phyloP scores from a whole-genome alignment of 23 tunicate genomes.

The Halocynthia roretzi region DNA sequence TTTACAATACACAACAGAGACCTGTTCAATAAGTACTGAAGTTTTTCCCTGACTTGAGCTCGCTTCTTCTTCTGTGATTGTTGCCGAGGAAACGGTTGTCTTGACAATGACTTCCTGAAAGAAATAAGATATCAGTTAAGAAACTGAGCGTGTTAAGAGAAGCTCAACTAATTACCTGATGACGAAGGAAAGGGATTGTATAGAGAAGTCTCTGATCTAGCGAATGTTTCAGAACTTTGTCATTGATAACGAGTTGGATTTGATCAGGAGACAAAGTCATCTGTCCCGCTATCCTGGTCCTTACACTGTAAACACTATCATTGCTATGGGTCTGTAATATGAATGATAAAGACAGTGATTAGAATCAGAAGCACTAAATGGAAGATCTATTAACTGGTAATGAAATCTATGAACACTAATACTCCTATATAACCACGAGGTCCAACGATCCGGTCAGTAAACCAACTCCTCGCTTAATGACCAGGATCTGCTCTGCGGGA shows the following conservation, averaged over 20 bases:
- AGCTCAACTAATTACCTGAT: background rate
- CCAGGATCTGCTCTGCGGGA: too few species aligned
- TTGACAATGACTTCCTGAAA: slow-evolving; percentile 47
- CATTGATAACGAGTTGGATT: slow-evolving; percentile 54
- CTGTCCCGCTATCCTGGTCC: slow-evolving; percentile 30
- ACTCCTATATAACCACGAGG: too few species aligned
- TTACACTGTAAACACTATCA: slow-evolving; percentile 41
- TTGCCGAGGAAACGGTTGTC: slow-evolving; percentile 40
- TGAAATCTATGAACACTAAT: background rate
- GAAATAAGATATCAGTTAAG: background rate
- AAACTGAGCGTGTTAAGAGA: too few species aligned
- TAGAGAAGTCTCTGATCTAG: slow-evolving; percentile 45
- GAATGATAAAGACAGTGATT: background rate
- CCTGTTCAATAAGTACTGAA: slow-evolving; percentile 47
- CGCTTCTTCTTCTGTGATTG: slow-evolving; percentile 11
- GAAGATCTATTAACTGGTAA: background rate
- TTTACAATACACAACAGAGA: background rate
- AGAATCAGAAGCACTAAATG: background rate
- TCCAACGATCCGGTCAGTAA: too few species aligned
- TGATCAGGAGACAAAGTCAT: slow-evolving; percentile 36
- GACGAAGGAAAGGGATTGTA: slow-evolving; percentile 12
- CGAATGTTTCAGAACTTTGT: slow-evolving; percentile 32
- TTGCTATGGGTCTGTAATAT: slow-evolving; percentile 50
- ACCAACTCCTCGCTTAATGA: too few species aligned
- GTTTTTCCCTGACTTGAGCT: slow-evolving; percentile 14